Evolutionary conservation across 2,113 vertebrate genomes (phyloP), one percentile per base, ranked within the genome.

Genomic region (Otolemur garnettii): DNA sequence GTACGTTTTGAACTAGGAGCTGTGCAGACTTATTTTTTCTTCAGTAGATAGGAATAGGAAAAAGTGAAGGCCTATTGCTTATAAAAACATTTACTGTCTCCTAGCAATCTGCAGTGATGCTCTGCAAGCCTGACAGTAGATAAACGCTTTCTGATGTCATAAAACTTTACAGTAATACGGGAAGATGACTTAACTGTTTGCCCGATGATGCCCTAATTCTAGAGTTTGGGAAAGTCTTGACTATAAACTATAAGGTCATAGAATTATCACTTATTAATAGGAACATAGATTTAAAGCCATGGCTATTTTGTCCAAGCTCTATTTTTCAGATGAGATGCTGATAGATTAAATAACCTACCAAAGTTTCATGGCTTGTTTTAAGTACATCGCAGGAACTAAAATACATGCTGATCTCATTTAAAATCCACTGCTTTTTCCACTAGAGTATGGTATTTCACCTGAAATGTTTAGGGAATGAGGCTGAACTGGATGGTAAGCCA

Each of bases 11-110:
- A 53, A 96, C 68, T 33, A 94, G 78, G 82, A 96, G 78, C 26
- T 75, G 35, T 33, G 42, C 53, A 88, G 64, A 77, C 53, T 72
- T 68, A 50, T 89, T 91, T 26, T 62, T 28, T 55, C 26, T 60
- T 60, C 22, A 82, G 75, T 82, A 96, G 94, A 97, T 95, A 96
- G 89, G 81, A 93, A 35, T 87, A 95, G 97, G 97, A 97, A 97
- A 97, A 96, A 93, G 94, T 86, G 86, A 96, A 96, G 82, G 68
- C 91, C 96, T 97, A 96, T 94, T 96, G 96, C 97, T 97, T 98
- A 79, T 95, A 77, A 98, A 97, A 97, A 98, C 91, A 98, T 96
- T 97, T 97, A 86, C 97, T 91, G 97, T 98, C 94, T 97, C 96
- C 97, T 98, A 98, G 97, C 97, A 97, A 97, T 98, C 94, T 74